These are phyloP conservation scores for Enteromius paludinosus DNA, from an alignment of 2,797 vertebrate species.

Conservation along the genomic window DNA sequence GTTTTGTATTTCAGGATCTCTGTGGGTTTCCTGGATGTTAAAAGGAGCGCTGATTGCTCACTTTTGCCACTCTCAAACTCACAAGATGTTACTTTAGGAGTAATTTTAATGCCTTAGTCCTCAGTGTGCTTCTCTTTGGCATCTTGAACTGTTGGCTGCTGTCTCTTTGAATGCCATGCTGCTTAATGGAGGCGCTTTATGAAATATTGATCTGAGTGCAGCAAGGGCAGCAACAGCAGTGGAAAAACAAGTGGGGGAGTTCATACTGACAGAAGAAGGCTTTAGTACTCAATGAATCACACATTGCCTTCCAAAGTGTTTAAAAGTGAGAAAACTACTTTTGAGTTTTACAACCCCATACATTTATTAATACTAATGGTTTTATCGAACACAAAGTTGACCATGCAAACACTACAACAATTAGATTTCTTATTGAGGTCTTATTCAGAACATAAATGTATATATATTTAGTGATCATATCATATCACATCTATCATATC, in stretches of 20 bases:
- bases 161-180: conserved; percentile 68
- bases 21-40: not conserved
- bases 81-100: conserved; percentile 67
- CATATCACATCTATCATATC: no score
- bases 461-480: not conserved
- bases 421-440: not conserved
- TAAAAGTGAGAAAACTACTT: conserved; percentile 46
- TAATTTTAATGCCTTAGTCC: conserved; percentile 64
- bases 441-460: not conserved
- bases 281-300: conserved; percentile 72
- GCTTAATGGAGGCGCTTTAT: conserved; percentile 79
- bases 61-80: conserved; percentile 30
- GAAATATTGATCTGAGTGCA: conserved; percentile 79
- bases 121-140: conserved; percentile 65
- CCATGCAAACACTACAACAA: not conserved
- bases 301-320: conserved; percentile 61
- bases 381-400: not conserved
- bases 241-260: conserved; percentile 54
- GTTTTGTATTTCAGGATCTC: conserved; percentile 9
- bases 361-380: conserved; percentile 3
- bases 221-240: conserved; percentile 64
- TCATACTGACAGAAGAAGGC: conserved; percentile 70
- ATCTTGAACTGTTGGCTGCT: conserved; percentile 55
- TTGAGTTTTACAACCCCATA: not conserved
- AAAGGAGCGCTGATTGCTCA: conserved; percentile 2